Base-by-base conservation (phyloP, 2,888 invertebrate species). In the Eupithecia subfuscata region DNA sequence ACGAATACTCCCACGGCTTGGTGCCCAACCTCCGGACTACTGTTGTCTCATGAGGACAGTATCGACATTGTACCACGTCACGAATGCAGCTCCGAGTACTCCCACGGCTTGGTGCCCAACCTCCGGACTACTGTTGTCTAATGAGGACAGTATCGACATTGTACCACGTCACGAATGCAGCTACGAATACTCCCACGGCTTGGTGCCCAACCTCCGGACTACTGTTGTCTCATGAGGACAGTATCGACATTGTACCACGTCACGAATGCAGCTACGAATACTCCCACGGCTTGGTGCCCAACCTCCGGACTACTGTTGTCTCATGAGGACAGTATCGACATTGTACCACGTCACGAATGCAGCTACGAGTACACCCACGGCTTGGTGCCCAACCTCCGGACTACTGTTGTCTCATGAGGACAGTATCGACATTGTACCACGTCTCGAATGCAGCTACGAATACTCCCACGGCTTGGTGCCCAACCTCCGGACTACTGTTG, bases 1-100 rank as follows among this genome's bases (percentile, higher is more conserved):
- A 69, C n/a, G n/a, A n/a, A n/a, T n/a, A n/a, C 69, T 75, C 69
- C 40, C 52, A 64, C 63, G 69, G 75, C 71, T 71, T 75, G 71
- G 63, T 69, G 63, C 69, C 52, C 71, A 56, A 11, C 12, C 22
- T 12, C 22, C 5, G 18, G 56, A 56, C 18, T 48, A 7, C 48
- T 45, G 43, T 48, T 8, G 18, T 48, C 7, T 48, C 48, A 48
- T 18, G 48, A 18, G 48, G 18, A 48, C 7, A 48, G 6, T 48
- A 18, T 48, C 18, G 48, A n/a, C 69, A 52, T 75, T 71, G 71
- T 75, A n/a, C n/a, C 9, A n/a, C 52, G 52, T 75, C 75, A 65
- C 43, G 52, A 64, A 25, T 45, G 71, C 43, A 72, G 69, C 69
- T 71, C 65, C n/a, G n/a, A n/a, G n/a, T n/a, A n/a, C 69, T 75